phyloP scores from a whole-genome alignment of 2,113 vertebrate genomes.

The Ctenodactylus gundi region DNA sequence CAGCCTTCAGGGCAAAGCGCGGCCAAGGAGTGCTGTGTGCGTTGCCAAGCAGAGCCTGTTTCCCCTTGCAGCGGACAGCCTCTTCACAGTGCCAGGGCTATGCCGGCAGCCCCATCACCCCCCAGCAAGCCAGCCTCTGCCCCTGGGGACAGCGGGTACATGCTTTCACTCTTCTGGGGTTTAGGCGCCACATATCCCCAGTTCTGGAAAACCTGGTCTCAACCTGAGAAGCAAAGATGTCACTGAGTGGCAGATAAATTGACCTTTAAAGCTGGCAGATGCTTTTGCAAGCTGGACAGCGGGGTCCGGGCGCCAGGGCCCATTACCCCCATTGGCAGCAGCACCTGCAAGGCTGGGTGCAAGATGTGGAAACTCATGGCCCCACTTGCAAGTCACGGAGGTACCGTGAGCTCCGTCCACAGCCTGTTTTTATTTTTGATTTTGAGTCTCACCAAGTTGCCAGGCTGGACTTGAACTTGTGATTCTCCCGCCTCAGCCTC shows the following conservation, averaged over 20 bases:
- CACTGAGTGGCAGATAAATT: fast-evolving
- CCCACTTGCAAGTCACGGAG: too few species aligned
- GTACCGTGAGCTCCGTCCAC: too few species aligned
- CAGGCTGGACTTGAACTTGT: too few species aligned
- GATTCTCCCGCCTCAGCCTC: too few species aligned
- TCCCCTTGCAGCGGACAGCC: not conserved
- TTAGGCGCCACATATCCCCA: too few species aligned
- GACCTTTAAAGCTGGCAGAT: not conserved
- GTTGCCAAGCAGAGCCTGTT: not conserved
- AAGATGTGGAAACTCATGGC: fast-evolving
- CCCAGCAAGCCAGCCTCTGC: not conserved
- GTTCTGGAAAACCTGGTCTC: not conserved
- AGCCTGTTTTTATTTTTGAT: too few species aligned
- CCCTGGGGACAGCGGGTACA: not conserved
- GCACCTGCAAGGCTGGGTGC: not conserved
- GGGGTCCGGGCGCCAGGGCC: fast-evolving
- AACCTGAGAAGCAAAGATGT: not conserved
- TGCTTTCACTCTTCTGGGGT: not conserved
- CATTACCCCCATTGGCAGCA: fast-evolving
- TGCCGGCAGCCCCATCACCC: not conserved
- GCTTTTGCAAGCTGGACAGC: fast-evolving
- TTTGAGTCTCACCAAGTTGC: too few species aligned
- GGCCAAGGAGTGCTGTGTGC: fast-evolving
- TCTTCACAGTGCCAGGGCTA: not conserved
- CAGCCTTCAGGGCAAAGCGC: not conserved